Conservation (phyloP, 1,140 invertebrate genomes). For the Vanessa tameamea region DNA sequence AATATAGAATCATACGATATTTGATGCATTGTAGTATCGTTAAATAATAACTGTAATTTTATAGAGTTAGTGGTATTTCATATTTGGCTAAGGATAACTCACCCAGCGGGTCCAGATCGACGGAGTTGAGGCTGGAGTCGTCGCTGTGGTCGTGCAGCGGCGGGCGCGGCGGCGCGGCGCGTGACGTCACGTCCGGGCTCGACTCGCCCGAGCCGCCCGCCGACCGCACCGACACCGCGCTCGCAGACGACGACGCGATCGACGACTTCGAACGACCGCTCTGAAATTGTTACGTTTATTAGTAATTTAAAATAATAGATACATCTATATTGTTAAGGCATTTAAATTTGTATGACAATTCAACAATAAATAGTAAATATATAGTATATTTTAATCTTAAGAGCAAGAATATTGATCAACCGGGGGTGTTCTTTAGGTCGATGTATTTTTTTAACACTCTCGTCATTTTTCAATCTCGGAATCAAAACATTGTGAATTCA, state of each 20-base stretch:
- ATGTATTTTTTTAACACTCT: too few species aligned
- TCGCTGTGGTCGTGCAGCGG: constrained; percentile 82
- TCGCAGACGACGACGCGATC: constrained; percentile 78
- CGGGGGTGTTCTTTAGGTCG: not conserved
- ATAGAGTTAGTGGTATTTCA: not conserved
- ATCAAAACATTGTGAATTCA: too few species aligned
- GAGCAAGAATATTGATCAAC: too few species aligned
- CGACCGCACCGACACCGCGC: constrained; percentile 76
- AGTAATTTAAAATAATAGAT: too few species aligned
- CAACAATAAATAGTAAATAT: too few species aligned
- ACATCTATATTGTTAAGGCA: too few species aligned
- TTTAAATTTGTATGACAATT: too few species aligned
- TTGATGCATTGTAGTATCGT: too few species aligned
- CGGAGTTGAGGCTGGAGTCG: constrained; percentile 82
- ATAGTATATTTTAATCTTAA: too few species aligned
- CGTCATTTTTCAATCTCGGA: too few species aligned
- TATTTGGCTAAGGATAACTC: constrained; percentile 33
- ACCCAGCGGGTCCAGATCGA: constrained; percentile 82
- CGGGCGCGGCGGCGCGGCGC: constrained; percentile 75
- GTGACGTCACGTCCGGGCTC: constrained; percentile 82
- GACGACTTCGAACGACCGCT: constrained; percentile 83
- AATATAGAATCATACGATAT: too few species aligned
- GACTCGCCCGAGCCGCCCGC: constrained; percentile 78
- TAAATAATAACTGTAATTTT: not conserved
- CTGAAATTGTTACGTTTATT: constrained; percentile 61